A percentile compares a stretch with the other conserved stretches of the same genome.
Conservation (phyloP, 1,140 invertebrate genomes). For the Caenorhabditis brenneri region DNA sequence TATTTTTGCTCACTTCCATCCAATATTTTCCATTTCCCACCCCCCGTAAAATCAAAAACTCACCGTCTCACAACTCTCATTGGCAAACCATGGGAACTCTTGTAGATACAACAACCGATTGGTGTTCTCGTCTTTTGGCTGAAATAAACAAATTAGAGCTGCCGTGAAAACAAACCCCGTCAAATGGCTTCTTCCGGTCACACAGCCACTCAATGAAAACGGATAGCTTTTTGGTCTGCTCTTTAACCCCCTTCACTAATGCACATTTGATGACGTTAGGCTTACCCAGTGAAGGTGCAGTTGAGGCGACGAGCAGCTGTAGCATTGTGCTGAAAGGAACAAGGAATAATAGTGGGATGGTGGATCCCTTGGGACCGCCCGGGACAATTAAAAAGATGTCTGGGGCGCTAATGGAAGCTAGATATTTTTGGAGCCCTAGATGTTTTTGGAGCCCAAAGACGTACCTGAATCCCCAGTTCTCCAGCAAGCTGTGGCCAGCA, state of each 20-base stretch:
- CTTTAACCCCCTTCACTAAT: neutral
- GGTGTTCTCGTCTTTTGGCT: conserved; percentile 60
- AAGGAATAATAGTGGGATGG: neutral
- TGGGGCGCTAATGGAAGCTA: too few relatives aligned
- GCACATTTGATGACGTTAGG: conserved; percentile 3
- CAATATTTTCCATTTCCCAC: too few relatives aligned
- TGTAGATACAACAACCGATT: conserved; percentile 58
- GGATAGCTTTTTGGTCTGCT: neutral
- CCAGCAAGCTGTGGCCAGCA: neutral
- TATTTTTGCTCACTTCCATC: too few relatives aligned
- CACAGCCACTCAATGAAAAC: neutral
- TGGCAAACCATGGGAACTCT: conserved; percentile 57
- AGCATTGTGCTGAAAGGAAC: conserved; percentile 61
- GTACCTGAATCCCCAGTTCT: neutral
- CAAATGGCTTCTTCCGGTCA: neutral
- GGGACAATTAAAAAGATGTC: too few relatives aligned
- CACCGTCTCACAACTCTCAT: conserved; percentile 59
- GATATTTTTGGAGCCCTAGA: neutral
- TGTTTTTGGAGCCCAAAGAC: neutral
- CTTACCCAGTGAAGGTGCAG: conserved; percentile 59
- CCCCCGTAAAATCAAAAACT: too few relatives aligned
- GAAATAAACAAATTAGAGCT: conserved; percentile 31
- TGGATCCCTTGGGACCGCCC: neutral
- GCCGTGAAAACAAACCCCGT: neutral
- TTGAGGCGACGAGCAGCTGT: conserved; percentile 61